Conservation (phyloP, 2,888 invertebrate species). For the Epirrita christyi region DNA sequence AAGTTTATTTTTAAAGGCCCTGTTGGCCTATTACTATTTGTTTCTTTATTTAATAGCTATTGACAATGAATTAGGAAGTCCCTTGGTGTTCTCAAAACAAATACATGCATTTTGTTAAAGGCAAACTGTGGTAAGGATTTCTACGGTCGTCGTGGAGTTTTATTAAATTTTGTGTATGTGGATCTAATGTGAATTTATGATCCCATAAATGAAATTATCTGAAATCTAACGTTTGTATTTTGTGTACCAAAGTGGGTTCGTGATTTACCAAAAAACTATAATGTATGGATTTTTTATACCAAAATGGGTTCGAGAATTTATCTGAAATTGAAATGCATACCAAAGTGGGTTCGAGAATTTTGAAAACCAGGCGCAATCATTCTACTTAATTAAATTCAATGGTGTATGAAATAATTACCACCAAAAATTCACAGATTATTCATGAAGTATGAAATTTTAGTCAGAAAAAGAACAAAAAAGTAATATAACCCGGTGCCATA, state of each 20-base stretch:
- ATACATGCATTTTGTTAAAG: conserved; percentile 10
- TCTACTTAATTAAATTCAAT: too few species aligned
- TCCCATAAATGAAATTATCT: neutral
- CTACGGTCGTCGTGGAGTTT: neutral
- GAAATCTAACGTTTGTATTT: neutral
- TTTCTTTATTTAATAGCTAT: too few species aligned
- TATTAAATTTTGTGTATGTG: neutral
- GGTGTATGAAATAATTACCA: conserved; percentile 25
- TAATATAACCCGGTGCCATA: conserved; percentile 41
- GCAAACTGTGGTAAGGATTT: conserved; percentile 1
- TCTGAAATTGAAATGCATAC: neutral
- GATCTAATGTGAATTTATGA: neutral
- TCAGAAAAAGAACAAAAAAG: conserved; percentile 32
- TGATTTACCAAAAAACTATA: neutral
- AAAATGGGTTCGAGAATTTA: neutral
- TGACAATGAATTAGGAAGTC: too few species aligned
- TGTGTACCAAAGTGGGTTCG: neutral
- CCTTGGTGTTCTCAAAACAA: neutral
- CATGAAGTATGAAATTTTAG: conserved; percentile 58
- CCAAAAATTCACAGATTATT: conserved; percentile 28
- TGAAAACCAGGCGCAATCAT: neutral
- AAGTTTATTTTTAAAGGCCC: too few species aligned
- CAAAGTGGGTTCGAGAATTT: neutral
- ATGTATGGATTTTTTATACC: neutral
- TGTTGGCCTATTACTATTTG: too few species aligned